Base-by-base conservation (phyloP, 2,797 vertebrate genomes). In the Schizopygopsis pylzovi region DNA sequence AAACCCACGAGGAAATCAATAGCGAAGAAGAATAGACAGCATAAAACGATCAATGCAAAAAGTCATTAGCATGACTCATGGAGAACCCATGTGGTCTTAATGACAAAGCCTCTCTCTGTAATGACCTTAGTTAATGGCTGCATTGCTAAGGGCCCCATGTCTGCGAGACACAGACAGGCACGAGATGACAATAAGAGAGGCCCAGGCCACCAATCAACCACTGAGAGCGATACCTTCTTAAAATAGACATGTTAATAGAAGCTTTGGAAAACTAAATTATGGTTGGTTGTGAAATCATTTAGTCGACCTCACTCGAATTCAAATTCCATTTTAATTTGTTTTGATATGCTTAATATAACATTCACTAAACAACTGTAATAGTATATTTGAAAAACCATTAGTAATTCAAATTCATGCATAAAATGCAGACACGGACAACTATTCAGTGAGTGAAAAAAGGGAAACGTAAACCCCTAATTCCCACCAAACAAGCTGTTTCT, bases 401-500 rank as follows among this genome's bases (percentile, higher is more conserved):
- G 22, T 63, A 18, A 18, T 11, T 80, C 28, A 79, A 52, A 28
- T 70, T 49, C 25, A 45, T 63, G 52, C 22, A 61, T 41, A 33
- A 33, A 25, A 67, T 20, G 16, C 49, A 43, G 18, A 28, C 71
- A 52, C 22, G 59, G 43, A 56, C 18, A 79, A 70, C 41, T 20
- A 20, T 70, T 33, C 49, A 81, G 76, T 18, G 59, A 85, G 73
- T 76, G 75, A 82, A 28, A 45, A 68, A 71, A 52, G 10, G 94
- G 37, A 86, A 67, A 84, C 47, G 45, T 88, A 71, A 89, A 83
- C 87, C 83, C 78, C 63, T 89, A 88, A 88, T 87, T 95, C 94
- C 95, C 93, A 90, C 85, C 94, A 93, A 95, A 92, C 93, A 91
- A 94, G 95, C 93, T 92, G 93, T 92, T 96, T 95, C 94, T 93